phyloP scores from a whole-genome alignment of 2,888 invertebrate species.

The Elegia similella region DNA sequence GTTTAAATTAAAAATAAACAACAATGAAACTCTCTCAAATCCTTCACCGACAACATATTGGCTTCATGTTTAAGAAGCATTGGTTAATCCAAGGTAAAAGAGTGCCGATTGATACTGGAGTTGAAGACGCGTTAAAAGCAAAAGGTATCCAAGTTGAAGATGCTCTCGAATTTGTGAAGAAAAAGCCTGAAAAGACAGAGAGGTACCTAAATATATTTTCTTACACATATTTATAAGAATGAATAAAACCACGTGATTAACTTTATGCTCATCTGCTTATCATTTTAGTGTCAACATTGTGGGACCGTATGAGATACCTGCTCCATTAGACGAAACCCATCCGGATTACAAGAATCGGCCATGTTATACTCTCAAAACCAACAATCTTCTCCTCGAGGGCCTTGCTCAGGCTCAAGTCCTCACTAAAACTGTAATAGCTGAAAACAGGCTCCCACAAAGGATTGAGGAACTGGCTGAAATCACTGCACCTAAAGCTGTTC shows the following conservation, averaged over 20 bases:
- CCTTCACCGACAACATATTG: slow-evolving; percentile 86
- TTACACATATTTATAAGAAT: too few species aligned
- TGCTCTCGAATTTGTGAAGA: slow-evolving; percentile 81
- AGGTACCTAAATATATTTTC: slow-evolving; percentile 35
- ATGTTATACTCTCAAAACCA: slow-evolving; percentile 82
- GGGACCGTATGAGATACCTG: slow-evolving; percentile 61
- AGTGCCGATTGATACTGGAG: slow-evolving; percentile 76
- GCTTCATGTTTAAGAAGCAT: slow-evolving; percentile 86
- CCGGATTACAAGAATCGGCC: slow-evolving; percentile 84
- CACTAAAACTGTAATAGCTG: slow-evolving; percentile 87
- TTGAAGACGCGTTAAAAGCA: slow-evolving; percentile 76
- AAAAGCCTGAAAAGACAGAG: slow-evolving; percentile 54
- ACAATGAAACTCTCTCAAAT: slow-evolving; percentile 85
- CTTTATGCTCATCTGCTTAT: neutral
- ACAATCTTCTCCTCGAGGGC: slow-evolving; percentile 87
- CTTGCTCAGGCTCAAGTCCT: slow-evolving; percentile 89
- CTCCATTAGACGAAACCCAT: slow-evolving; percentile 80
- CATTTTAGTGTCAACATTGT: slow-evolving; percentile 60
- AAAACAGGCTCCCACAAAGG: slow-evolving; percentile 82
- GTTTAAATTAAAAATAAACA: slow-evolving; percentile 12
- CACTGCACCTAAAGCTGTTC: slow-evolving; percentile 73
- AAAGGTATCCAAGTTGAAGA: slow-evolving; percentile 83
- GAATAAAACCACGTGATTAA: too few species aligned
- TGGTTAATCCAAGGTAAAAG: slow-evolving; percentile 87
- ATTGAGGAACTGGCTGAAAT: slow-evolving; percentile 77